Conservation (phyloP, 1,140 invertebrate genomes). For the Latrodectus geometricus region DNA sequence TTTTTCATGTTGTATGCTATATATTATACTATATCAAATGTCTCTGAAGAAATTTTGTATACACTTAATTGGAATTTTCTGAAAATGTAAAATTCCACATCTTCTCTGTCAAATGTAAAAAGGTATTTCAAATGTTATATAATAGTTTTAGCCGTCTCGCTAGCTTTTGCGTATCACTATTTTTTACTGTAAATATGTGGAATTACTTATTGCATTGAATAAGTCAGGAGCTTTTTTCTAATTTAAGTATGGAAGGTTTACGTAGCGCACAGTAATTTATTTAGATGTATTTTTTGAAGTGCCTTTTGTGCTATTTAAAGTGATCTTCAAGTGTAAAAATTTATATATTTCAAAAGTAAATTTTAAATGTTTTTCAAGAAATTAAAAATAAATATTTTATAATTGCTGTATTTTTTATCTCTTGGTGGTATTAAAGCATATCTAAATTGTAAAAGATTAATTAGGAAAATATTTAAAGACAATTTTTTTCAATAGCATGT, state of each 20-base stretch:
- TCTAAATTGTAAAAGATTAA: not conserved
- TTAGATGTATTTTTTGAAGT: constrained; percentile 39
- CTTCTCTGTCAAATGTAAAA: too few species aligned
- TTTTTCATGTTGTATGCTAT: too few species aligned
- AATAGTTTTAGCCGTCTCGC: too few species aligned
- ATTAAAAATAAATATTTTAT: not conserved
- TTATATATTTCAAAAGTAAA: constrained; percentile 27
- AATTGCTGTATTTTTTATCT: not conserved
- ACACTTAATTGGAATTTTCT: too few species aligned
- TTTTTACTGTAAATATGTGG: constrained; percentile 22
- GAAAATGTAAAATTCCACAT: too few species aligned
- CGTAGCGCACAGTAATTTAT: constrained; percentile 54
- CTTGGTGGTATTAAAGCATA: not conserved
- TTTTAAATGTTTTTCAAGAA: constrained; percentile 27
- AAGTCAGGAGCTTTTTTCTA: not conserved
- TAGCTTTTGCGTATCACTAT: not conserved
- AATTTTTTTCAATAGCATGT: not conserved
- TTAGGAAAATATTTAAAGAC: not conserved
- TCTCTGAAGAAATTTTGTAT: too few species aligned
- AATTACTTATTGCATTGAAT: not conserved
- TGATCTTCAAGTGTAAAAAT: constrained; percentile 19
- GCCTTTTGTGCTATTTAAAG: constrained; percentile 45
- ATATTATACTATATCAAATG: too few species aligned
- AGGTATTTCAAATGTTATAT: too few species aligned
- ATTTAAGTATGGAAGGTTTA: constrained; percentile 38